phyloP scores from a whole-genome alignment of 37 sponge, comb jelly and placozoan genomes.

The Halisarca cf. caerulea region DNA sequence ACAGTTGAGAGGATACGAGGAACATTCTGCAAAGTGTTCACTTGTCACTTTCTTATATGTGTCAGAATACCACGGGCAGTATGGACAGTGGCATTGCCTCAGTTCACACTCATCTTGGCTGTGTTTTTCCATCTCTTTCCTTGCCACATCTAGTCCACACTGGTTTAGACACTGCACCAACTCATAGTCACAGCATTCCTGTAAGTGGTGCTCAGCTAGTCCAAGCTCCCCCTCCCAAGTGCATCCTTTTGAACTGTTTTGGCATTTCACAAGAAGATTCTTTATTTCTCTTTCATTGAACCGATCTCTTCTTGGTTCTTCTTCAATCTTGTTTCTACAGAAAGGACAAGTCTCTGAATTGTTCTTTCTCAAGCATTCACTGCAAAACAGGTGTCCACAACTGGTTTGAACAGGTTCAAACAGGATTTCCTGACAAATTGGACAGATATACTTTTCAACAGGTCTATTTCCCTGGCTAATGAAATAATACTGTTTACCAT shows the following conservation, averaged over 20 bases:
- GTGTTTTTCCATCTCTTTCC: background rate
- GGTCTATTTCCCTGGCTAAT: too few species aligned
- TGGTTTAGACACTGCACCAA: background rate
- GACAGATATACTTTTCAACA: background rate
- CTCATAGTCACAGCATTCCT: background rate
- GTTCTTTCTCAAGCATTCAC: background rate
- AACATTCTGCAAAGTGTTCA: background rate
- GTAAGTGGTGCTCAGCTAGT: background rate
- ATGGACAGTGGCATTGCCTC: background rate
- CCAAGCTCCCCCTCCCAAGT: background rate
- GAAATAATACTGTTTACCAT: too few species aligned
- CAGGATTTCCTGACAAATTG: background rate
- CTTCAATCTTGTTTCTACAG: background rate
- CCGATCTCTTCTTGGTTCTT: background rate
- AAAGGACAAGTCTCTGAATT: background rate
- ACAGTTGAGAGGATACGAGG: background rate
- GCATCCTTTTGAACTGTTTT: background rate
- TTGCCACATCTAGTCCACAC: background rate
- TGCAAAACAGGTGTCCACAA: constrained; percentile 24
- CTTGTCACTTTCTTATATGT: background rate
- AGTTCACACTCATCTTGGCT: background rate
- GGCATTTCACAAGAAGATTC: background rate
- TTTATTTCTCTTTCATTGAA: background rate
- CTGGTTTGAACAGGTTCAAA: constrained; percentile 20
- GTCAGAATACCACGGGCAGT: background rate